Percentiles rank a stretch among this genome's conserved stretches.
Evolutionary conservation across 2,797 vertebrate genomes (phyloP).

Genomic region (Parauchenoglanis ngamensis): DNA sequence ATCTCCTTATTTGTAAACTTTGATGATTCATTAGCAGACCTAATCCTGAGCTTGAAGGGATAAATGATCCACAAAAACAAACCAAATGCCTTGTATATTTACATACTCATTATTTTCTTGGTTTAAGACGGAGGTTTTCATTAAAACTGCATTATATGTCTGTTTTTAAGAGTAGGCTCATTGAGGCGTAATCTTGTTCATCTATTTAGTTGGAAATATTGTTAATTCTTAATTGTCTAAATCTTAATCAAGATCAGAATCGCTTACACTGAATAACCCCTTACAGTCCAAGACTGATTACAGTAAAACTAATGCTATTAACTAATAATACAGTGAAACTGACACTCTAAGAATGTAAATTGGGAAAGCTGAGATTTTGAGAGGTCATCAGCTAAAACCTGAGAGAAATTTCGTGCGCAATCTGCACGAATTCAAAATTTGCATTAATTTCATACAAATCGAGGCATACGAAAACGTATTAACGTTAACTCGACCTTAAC

Average conservation of each 20-base stretch:
- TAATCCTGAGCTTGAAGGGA: not conserved
- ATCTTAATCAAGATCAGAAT: not conserved
- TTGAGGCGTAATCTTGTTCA: not conserved
- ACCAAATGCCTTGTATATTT: not conserved
- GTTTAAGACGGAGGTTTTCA: not conserved
- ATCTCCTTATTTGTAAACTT: not conserved
- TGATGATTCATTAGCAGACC: constrained; percentile 3
- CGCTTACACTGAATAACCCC: not conserved
- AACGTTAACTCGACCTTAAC: not conserved
- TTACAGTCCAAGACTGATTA: not conserved
- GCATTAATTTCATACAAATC: not conserved
- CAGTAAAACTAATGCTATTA: not conserved
- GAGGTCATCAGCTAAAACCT: not conserved
- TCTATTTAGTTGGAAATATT: not conserved
- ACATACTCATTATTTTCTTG: not conserved
- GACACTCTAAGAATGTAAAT: not conserved
- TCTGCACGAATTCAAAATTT: not conserved
- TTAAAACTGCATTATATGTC: not conserved
- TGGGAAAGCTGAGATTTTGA: not conserved
- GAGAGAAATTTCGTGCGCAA: not conserved
- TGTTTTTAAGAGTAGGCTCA: not conserved
- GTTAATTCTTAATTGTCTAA: not conserved
- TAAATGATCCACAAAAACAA: not conserved
- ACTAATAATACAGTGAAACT: not conserved
- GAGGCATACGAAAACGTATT: not conserved